phyloP scores from a whole-genome alignment of 2,797 vertebrate species.

The Percopsis omiscomaycus region DNA sequence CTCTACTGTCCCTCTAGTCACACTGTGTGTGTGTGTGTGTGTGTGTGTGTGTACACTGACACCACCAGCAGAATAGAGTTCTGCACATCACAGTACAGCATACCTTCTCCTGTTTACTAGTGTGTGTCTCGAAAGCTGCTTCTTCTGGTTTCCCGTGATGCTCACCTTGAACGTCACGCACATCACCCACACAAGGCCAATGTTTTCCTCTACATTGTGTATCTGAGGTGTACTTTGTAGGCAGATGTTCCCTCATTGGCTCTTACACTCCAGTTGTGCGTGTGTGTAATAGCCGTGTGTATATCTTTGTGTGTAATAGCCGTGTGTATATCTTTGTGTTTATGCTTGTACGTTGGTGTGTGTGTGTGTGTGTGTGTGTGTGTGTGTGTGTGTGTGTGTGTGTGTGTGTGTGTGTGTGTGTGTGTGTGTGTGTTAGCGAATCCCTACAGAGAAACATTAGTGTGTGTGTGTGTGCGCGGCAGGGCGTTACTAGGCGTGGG shows the following conservation, averaged over 20 bases:
- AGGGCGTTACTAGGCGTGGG: constrained; percentile 58
- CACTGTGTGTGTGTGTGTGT: no score
- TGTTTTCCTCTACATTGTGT: no score
- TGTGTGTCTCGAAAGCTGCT: neutral
- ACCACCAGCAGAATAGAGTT: neutral
- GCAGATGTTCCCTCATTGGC: no score
- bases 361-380: no score
- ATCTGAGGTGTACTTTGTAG: no score
- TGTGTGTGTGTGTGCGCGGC: constrained; percentile 52
- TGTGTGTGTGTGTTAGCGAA: neutral
- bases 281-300: neutral
- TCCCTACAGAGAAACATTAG: constrained; percentile 48
- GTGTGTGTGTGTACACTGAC: neutral
- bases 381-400: neutral
- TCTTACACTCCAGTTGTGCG: no score
- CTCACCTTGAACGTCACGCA: neutral
- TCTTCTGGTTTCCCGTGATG: neutral
- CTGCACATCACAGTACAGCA: no score
- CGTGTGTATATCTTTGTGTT: neutral
- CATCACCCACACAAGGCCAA: no score
- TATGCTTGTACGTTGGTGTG: neutral
- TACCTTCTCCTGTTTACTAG: neutral
- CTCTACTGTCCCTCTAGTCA: constrained; percentile 2
- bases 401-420: neutral
- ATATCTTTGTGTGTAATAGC: neutral